Base-by-base conservation (phyloP, 2,888 invertebrate genomes). In the Carcina quercana region DNA sequence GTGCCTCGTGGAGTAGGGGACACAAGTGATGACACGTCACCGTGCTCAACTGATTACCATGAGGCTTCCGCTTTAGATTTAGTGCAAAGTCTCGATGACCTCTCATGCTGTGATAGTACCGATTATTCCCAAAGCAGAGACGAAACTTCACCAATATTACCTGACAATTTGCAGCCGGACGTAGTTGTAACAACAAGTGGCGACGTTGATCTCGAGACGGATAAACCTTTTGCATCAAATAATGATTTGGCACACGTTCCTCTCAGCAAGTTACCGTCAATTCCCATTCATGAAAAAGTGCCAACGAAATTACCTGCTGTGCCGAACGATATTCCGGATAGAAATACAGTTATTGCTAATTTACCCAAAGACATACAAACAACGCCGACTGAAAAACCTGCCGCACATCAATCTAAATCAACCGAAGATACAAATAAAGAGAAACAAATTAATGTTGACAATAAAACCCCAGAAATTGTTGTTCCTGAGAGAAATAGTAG, bases 111-210 rank as follows among this genome's bases (percentile, higher is more conserved):
- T 64, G 80, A 78, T 53, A 76, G 75, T 50, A 67, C 70, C 2
- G 79, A 80, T 50, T 78, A 71, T 51, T 82, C 83, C 15, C 82
- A 82, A 59, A 83, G 80, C 49, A 69, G 75, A 59, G 82, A 82
- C 50, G 80, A 80, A 10, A 35, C 50, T 22, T 75, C 75, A 13
- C 73, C 75, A 4, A 42, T 51, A 26, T 36, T 43, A 24, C 42
- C 58, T 17, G 65, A 68, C 35, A 44, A 41, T 33, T 40, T 53
- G 20, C 55, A 48, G 34, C 25, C 39, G 29, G 45, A 37, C 38
- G 50, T 53, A 41, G 36, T 42, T 38, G 43, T 47, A 17, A 28
- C 42, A 15, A 43, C 43, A 47, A 59, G 55, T 28, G 33, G 27
- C 28, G 45, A 43, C 36, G 51, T 35, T 24, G 36, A 34, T n/a